Conservation (phyloP, 1,140 invertebrate genomes). For the Andricus grossulariae region DNA sequence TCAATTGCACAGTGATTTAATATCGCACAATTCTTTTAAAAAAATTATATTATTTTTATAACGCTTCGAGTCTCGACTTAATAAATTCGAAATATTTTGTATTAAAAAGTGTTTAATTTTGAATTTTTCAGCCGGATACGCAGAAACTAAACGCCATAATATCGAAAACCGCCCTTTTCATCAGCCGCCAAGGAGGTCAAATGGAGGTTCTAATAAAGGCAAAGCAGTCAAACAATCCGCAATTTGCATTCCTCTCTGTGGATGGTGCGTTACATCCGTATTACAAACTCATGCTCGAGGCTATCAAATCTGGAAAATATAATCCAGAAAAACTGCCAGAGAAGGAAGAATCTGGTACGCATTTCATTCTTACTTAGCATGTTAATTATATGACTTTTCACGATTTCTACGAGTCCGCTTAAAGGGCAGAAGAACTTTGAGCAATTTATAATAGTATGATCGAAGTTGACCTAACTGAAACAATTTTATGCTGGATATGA, state of each 20-base stretch:
- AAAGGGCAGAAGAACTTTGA: constrained; percentile 44
- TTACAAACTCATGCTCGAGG: constrained; percentile 89
- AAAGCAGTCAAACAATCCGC: constrained; percentile 94
- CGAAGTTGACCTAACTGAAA: constrained; percentile 61
- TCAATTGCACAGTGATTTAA: too few species aligned
- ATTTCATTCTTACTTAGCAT: constrained; percentile 59
- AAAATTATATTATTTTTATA: too few species aligned
- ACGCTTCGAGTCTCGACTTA: too few species aligned
- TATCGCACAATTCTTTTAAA: too few species aligned
- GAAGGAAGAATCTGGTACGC: constrained; percentile 76
- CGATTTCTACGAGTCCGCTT: constrained; percentile 43
- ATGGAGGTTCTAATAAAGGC: constrained; percentile 99
- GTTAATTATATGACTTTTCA: constrained; percentile 45
- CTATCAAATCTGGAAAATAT: constrained; percentile 90
- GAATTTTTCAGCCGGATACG: constrained; percentile 87
- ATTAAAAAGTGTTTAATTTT: too few species aligned
- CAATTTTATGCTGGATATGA: constrained; percentile 65
- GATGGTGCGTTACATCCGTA: constrained; percentile 91
- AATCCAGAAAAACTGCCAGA: constrained; percentile 78
- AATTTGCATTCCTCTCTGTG: constrained; percentile 95
- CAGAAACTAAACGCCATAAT: constrained; percentile 95
- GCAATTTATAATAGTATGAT: constrained; percentile 55
- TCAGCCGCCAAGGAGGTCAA: constrained; percentile 93
- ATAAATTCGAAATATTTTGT: too few species aligned
- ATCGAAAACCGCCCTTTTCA: constrained; percentile 96